Percentiles rank a stretch among this genome's conserved stretches.
These are phyloP conservation scores for Microtus ochrogaster DNA, from an alignment of 2,113 vertebrate species.

Conservation along the genomic window DNA sequence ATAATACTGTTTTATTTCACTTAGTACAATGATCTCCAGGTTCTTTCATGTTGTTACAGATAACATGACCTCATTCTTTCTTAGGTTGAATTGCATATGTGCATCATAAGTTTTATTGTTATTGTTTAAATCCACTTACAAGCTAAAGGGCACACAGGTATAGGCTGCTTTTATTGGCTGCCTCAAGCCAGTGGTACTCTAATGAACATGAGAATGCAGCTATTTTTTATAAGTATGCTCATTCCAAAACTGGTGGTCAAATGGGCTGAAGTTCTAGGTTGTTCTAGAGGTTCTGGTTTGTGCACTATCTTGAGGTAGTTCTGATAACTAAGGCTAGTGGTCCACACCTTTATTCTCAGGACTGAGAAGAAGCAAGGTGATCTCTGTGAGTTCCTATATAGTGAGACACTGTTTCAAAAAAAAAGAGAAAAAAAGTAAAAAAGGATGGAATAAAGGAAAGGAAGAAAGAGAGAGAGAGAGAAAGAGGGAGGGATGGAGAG, in stretches of 20 bases:
- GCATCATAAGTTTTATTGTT: neutral
- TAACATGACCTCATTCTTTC: neutral
- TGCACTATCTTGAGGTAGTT: neutral
- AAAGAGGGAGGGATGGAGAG: rapidly evolving
- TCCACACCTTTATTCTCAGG: too few relatives aligned
- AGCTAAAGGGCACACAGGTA: neutral
- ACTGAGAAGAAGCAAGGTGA: too few relatives aligned
- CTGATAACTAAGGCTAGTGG: neutral
- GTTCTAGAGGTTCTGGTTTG: neutral
- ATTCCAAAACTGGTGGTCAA: neutral
- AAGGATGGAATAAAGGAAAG: too few relatives aligned
- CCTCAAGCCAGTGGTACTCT: too few relatives aligned
- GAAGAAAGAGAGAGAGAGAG: too few relatives aligned
- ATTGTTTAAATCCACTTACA: neutral
- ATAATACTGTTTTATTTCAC: neutral
- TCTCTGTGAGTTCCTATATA: too few relatives aligned
- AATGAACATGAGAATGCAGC: neutral
- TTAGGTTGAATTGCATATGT: neutral
- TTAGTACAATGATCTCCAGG: neutral
- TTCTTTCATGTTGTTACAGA: neutral
- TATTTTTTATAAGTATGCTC: neutral
- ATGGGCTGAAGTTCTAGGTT: neutral
- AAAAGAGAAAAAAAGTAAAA: neutral
- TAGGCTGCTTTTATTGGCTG: neutral
- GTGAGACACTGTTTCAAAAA: too few relatives aligned